Percentiles rank a stretch among this genome's conserved stretches.
Conservation (phyloP, 2,113 vertebrate species). For the Rhodinocichla rosea region DNA sequence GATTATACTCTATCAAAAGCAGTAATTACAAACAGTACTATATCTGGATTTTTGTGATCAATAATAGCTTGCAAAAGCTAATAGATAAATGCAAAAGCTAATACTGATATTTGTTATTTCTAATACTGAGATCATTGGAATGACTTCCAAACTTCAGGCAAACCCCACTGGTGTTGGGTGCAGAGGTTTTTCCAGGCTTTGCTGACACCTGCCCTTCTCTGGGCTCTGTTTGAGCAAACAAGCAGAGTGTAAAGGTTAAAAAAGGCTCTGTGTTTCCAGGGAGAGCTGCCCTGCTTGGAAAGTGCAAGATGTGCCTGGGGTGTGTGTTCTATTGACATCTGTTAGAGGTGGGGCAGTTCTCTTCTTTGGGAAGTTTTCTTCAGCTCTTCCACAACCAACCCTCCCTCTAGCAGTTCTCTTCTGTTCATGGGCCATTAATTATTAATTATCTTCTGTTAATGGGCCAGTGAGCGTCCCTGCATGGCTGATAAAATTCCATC, state of each 20-base stretch:
- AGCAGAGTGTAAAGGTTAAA: background rate
- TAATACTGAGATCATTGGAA: background rate
- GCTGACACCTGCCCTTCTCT: background rate
- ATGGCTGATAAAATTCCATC: no score
- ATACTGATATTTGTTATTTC: background rate
- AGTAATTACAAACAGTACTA: background rate
- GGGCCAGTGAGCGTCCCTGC: no score
- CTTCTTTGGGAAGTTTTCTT: no score
- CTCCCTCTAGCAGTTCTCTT: no score
- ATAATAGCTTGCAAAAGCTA: background rate
- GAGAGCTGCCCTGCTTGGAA: background rate
- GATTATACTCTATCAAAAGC: background rate
- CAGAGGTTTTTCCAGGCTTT: background rate
- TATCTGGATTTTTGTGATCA: background rate
- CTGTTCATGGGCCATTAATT: no score
- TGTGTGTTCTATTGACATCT: background rate
- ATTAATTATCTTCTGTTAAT: no score
- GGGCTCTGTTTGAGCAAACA: background rate
- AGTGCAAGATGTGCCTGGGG: no score
- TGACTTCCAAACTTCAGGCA: background rate
- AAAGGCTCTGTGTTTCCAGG: background rate
- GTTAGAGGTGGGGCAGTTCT: no score
- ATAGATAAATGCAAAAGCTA: background rate
- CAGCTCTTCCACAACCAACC: no score
- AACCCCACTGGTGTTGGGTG: background rate